Evolutionary conservation across 2,797 vertebrate species (phyloP).

Genomic region (Takifugu rubripes): DNA sequence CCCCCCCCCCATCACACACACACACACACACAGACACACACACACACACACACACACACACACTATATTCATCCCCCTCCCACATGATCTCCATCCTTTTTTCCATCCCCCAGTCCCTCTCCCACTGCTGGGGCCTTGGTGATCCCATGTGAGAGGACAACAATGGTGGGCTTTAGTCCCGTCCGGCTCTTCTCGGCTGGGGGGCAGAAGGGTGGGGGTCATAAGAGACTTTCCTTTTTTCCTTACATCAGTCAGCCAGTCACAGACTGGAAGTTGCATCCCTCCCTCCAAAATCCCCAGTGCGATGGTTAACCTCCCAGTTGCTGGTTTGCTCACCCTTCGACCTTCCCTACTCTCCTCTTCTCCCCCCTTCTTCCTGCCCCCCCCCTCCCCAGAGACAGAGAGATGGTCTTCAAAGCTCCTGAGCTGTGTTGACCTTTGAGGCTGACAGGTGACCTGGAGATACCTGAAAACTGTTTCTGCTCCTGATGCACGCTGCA

Average conservation of each 20-base stretch:
- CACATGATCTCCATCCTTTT: constrained; percentile 29
- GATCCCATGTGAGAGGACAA: constrained; percentile 86
- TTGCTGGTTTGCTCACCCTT: constrained; percentile 52
- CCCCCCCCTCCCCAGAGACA: constrained; percentile 7
- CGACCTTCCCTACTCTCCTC: constrained; percentile 28
- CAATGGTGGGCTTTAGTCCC: constrained; percentile 87
- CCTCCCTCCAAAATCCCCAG: constrained; percentile 15
- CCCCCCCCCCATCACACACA: background rate
- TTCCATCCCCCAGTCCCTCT: constrained; percentile 49
- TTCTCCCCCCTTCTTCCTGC: constrained; percentile 35
- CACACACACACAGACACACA: constrained; percentile 12
- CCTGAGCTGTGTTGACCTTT: constrained; percentile 39
- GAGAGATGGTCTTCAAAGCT: background rate
- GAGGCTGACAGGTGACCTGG: constrained; percentile 46
- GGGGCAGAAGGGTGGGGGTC: constrained; percentile 67
- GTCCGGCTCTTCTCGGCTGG: constrained; percentile 72
- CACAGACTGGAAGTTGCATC: constrained; percentile 40
- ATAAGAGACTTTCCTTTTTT: constrained; percentile 56
- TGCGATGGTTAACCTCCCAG: constrained; percentile 57
- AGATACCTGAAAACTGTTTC: background rate
- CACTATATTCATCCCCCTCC: constrained; percentile 41
- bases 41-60: constrained; percentile 24
- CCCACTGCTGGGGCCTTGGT: constrained; percentile 78
- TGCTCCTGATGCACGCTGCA: no score
- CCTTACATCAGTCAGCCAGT: constrained; percentile 46